Percentiles rank a stretch among this genome's conserved stretches.
These are phyloP conservation scores for Mycetomoellerius zeteki DNA, from an alignment of 1,140 invertebrate genomes.

Conservation along the genomic window DNA sequence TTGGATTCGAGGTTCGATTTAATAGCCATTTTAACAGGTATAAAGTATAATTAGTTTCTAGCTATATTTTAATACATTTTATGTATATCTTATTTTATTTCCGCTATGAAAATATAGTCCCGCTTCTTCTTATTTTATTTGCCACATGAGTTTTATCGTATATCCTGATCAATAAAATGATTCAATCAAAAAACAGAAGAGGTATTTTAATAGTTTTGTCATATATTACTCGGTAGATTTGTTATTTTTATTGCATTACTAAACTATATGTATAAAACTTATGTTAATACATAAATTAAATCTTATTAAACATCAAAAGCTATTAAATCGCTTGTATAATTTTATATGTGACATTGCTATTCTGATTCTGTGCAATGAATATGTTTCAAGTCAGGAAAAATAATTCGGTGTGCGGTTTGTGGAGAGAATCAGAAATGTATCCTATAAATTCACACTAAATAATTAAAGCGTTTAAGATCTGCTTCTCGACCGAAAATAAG, in stretches of 20 bases:
- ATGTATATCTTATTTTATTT: background rate
- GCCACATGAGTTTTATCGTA: background rate
- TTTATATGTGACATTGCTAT: too few species aligned
- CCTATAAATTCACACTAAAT: too few species aligned
- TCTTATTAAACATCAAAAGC: background rate
- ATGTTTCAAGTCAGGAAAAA: too few species aligned
- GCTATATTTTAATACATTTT: background rate
- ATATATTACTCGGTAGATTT: background rate
- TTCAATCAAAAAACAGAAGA: background rate
- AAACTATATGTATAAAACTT: too few species aligned
- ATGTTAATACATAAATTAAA: background rate
- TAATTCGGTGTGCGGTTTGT: too few species aligned
- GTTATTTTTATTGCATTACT: background rate
- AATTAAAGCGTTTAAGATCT: too few species aligned
- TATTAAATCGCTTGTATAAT: too few species aligned
- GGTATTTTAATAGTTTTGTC: background rate
- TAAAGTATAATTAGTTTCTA: conserved; percentile 17
- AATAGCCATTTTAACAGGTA: background rate
- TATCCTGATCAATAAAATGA: background rate
- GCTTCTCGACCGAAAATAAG: too few species aligned
- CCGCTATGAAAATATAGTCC: background rate
- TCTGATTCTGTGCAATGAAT: too few species aligned
- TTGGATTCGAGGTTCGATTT: background rate
- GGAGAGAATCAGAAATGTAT: too few species aligned
- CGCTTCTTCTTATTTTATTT: background rate